Evolutionary conservation across 1,140 invertebrate species (phyloP).

Genomic region (Nymphalis io): DNA sequence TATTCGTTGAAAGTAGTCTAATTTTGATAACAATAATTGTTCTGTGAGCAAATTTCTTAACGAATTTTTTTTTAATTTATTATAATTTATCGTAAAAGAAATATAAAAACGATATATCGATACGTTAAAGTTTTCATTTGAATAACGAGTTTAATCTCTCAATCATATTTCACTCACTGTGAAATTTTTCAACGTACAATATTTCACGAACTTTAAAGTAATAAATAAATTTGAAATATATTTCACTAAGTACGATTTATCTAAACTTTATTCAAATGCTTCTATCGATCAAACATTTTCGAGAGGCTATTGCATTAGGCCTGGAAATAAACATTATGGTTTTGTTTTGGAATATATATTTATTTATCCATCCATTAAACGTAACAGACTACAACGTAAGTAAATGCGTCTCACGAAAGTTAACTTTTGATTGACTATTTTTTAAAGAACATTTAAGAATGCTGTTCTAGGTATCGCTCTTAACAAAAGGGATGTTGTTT

Average conservation of each 20-base stretch:
- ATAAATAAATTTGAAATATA: slow-evolving; percentile 41
- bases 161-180: slow-evolving; percentile 33
- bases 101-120: slow-evolving; percentile 19
- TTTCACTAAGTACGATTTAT: slow-evolving; percentile 32
- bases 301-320: slow-evolving; percentile 31
- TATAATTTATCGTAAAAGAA: too few species aligned
- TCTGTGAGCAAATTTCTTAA: neutral
- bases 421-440: too few species aligned
- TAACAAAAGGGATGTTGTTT: neutral
- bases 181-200: slow-evolving; percentile 39
- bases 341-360: neutral
- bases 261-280: slow-evolving; percentile 16
- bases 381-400: too few species aligned
- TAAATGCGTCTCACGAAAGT: too few species aligned
- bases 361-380: too few species aligned
- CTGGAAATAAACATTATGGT: neutral
- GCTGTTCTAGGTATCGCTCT: too few species aligned
- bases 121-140: slow-evolving; percentile 18
- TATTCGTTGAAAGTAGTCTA: slow-evolving; percentile 33
- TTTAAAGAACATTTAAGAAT: too few species aligned
- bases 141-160: slow-evolving; percentile 35
- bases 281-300: slow-evolving; percentile 18
- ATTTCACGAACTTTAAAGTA: slow-evolving; percentile 39
- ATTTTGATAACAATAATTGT: slow-evolving; percentile 8
- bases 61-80: too few species aligned